Evolutionary conservation across 2,797 vertebrate species (phyloP).

Genomic region (Huso huso): DNA sequence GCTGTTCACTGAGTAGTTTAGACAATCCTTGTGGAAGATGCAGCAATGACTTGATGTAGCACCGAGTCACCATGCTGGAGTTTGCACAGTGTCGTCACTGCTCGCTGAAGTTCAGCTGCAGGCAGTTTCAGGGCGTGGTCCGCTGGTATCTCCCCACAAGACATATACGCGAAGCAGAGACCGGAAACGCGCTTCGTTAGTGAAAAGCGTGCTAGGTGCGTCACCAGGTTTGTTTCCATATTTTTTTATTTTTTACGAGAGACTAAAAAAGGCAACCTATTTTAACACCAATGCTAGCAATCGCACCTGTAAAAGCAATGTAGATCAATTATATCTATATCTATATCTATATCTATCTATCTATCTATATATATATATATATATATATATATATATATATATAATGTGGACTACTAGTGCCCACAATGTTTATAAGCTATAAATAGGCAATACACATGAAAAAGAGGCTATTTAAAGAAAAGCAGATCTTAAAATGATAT

Average conservation of each 20-base stretch:
- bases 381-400: constrained; percentile 3
- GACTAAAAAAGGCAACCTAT: too few species aligned
- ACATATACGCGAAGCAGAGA: neutral
- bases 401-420: neutral
- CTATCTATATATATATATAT: neutral
- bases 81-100: neutral
- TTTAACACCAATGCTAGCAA: neutral
- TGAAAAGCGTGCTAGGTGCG: too few species aligned
- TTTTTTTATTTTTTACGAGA: too few species aligned
- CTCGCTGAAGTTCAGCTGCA: neutral
- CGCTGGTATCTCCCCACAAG: too few species aligned
- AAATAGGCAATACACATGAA: neutral
- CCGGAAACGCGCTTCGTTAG: neutral
- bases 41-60: too few species aligned
- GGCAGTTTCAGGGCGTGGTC: constrained; percentile 50
- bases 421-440: neutral
- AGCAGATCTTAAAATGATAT: too few species aligned
- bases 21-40: neutral
- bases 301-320: neutral
- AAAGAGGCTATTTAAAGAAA: too few species aligned
- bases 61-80: too few species aligned
- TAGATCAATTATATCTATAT: too few species aligned
- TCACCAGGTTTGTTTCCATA: too few species aligned
- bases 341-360: too few species aligned
- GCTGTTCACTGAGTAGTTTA: neutral